These are phyloP conservation scores for Acrossocheilus wenchowensis DNA, from an alignment of 2,797 vertebrate genomes.

Conservation along the genomic window DNA sequence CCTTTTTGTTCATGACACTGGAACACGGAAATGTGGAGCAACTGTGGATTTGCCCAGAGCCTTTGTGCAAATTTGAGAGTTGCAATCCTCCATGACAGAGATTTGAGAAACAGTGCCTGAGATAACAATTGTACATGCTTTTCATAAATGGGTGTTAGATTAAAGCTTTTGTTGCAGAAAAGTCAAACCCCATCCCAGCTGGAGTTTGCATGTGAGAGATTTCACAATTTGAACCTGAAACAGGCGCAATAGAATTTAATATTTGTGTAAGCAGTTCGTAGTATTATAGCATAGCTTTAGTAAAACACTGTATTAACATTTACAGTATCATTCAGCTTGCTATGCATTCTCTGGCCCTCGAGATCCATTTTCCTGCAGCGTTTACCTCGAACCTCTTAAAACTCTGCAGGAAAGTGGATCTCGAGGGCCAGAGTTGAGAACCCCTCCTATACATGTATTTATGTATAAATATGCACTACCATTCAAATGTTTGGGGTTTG, in stretches of 20 bases:
- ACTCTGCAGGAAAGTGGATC: no score
- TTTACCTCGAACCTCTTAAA: no score
- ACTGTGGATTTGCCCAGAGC: background rate
- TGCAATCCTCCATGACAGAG: slow-evolving; percentile 1
- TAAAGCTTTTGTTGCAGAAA: background rate
- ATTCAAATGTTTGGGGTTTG: background rate
- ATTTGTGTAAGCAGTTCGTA: background rate
- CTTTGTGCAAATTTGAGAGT: background rate
- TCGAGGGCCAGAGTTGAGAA: no score
- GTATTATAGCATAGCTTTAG: background rate
- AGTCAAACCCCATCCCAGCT: background rate
- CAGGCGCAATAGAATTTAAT: background rate
- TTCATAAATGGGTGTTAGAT: background rate
- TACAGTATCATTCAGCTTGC: background rate
- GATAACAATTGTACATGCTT: background rate
- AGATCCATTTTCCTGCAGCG: no score
- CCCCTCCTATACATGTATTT: background rate
- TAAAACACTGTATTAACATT: background rate
- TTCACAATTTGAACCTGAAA: background rate
- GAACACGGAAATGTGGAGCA: background rate
- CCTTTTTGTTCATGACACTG: background rate
- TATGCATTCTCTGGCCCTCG: background rate
- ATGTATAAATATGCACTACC: background rate
- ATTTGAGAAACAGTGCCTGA: slow-evolving; percentile 7
- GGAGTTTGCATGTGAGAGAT: background rate